Evolutionary conservation across 2,888 invertebrate species (phyloP).

Genomic region (Resseliella maxima): DNA sequence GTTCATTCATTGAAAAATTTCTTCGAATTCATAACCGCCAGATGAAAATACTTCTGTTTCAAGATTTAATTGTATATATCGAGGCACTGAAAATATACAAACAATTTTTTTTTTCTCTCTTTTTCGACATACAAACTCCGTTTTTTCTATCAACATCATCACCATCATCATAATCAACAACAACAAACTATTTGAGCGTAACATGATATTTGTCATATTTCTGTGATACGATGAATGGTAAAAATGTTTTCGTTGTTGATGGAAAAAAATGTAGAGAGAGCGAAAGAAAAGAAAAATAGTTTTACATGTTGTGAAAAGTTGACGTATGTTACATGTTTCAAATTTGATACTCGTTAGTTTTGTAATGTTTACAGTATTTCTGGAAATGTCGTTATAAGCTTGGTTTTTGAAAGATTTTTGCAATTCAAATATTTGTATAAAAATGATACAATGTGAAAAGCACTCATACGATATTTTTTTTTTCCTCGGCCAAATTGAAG

Average conservation of each 20-base stretch:
- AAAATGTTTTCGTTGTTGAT: neutral
- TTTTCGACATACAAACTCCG: neutral
- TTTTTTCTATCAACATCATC: neutral
- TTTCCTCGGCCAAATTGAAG: no score
- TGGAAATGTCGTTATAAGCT: neutral
- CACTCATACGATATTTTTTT: neutral
- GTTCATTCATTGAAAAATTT: no score
- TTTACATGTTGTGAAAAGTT: neutral
- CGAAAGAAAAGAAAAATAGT: no score
- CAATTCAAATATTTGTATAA: neutral
- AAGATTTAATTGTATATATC: no score
- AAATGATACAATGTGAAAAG: neutral
- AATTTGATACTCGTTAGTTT: conserved; percentile 31
- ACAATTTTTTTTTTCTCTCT: neutral
- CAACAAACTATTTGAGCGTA: neutral
- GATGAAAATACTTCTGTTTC: no score
- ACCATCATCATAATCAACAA: neutral
- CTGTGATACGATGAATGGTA: neutral
- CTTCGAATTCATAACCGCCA: no score
- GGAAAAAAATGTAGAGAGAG: neutral
- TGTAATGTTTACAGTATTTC: neutral
- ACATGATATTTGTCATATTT: conserved; percentile 14
- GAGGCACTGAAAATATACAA: neutral
- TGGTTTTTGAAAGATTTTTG: neutral
- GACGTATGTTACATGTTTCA: neutral